Base-by-base conservation (phyloP, 2,888 invertebrate genomes). In the Disparrhopalites patrizii region DNA sequence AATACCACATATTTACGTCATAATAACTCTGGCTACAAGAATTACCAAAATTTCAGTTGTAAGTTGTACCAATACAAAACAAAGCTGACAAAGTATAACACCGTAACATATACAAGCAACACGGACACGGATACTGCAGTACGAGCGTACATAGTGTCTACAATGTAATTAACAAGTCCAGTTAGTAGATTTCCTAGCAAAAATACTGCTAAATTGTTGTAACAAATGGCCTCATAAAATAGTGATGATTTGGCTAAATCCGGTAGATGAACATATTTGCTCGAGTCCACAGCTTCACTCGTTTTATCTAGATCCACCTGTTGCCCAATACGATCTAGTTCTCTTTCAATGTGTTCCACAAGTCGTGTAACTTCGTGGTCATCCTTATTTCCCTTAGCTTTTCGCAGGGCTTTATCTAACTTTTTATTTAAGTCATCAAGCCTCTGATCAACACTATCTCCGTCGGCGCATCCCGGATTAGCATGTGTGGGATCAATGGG, bases 151-250 rank as follows among this genome's bases (percentile, higher is more conserved):
- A 84, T 79, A 3, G 94, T 90, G 69, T 83, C 81, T 15, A 89
- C 79, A 13, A 81, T 79, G 77, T 92, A 81, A 81, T 96, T 96
- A 4, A 93, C 82, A 2, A 85, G 77, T 10, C 96, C 96, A 0
- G 96, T 97, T 18, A 90, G 77, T 31, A 95, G 72, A 81, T 97
- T 97, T 1, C 88, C 86, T 15, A 88, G 71, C 61, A 97, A 80
- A 78, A 97, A 97, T 79, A 88, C 91, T n/a, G 85, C 77, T 31
- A 96, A 80, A 1, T 91, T 92, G 81, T 92, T 93, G 70, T 84
- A 85, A 80, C 91, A 93, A 30, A 93, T 83, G 20, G 87, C 85
- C 72, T 86, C 83, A 60, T 88, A 82, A 68, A 90, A 82, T 40
- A 82, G 77, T 55, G 89, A 85, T 18, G 72, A 62, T 62, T 65